Evolutionary conservation across 2,113 vertebrate species (phyloP), one percentile per base, ranked within the genome.

Genomic region (Psophia crepitans): DNA sequence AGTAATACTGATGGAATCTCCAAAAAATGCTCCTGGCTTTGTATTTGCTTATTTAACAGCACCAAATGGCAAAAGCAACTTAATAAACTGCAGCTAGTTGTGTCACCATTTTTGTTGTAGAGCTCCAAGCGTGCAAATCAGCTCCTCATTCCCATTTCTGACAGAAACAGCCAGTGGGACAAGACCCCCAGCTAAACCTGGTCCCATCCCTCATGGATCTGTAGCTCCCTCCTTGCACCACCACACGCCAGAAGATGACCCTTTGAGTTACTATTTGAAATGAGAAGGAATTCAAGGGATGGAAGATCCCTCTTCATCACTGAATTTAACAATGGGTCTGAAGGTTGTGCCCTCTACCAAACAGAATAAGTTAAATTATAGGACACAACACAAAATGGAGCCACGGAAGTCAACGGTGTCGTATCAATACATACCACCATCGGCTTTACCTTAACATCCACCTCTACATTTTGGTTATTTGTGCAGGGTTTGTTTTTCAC

Each of bases 61-160:
- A 24, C 53, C 37, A 28, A 53, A 27, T 12, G 49, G 33, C n/a
- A 65, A 65, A 56, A 65, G 53, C n/a, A 66, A 26, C 49, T 64
- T 75, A 39, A 14, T 13, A 26, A 69, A n/a, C 54, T 14, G 18
- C 56, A 75, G 73, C 65, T 54, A 33, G 23, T 23, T 10, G 8
- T 9, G 33, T 35, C 48, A 32, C 33, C 8, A 1, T 3, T 53
- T 12, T 8, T 37, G 19, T 39, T n/a, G 39, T 2, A 7, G 23
- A 26, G 58, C 49, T 33, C 26, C 8, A 33, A 79, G 27, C 2
- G 1, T 33, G 39, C 2, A 11, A 16, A n/a, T 18, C 0, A 4
- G 41, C 8, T 58, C 70, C 30, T 61, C 12, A 2, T 6, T 12
- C 56, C n/a, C n/a, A 26, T 16, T 7, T 44, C 84, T 46, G 35